Base-by-base conservation (phyloP, 2,888 invertebrate genomes). In the Eumerus sabulonum region DNA sequence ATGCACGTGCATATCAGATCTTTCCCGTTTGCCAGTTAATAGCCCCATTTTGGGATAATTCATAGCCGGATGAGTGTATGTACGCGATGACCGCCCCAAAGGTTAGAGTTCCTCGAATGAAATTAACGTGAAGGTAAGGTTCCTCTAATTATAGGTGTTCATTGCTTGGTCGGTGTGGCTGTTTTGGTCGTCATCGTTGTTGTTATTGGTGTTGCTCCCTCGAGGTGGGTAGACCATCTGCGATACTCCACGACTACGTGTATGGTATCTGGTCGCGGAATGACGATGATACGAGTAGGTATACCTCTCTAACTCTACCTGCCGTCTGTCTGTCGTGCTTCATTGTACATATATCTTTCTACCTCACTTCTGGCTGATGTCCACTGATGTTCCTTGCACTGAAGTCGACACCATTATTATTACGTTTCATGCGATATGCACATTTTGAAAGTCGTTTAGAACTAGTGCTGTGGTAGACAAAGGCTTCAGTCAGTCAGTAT, bases 101-200 rank as follows among this genome's bases (percentile, higher is more conserved):
- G 79, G 79, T 79, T 79, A 79, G 79, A 79, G 79, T 79, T 79
- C 79, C 59, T 36, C 79, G 79, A 79, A 82, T 66, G 64, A 83
- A 83, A 83, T 83, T 83, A 83, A 83, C 83, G 82, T 82, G 82
- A 79, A 83, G 83, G 83, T 82, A 83, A 83, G 82, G 82, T 83
- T 83, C 82, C 82, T 83, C 82, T 83, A 83, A 83, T 83, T 83
- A 83, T 83, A 83, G 83, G 83, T 83, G 82, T 83, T 82, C 79
- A 79, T 79, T 79, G 79, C 77, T 72, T 57, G 72, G 60, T 45
- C 64, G 47, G 68, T 1, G 27, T 42, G 64, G 54, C 36, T 44
- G 27, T 27, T 59, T 57, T 48, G 71, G 27, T 27, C 40, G 48
- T 64, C 38, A 63, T 64, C 36, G 50, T 76, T 45, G 16, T 60